These are phyloP conservation scores for Prionailurus bengalensis DNA, from an alignment of 2,113 vertebrate species.

Conservation along the genomic window DNA sequence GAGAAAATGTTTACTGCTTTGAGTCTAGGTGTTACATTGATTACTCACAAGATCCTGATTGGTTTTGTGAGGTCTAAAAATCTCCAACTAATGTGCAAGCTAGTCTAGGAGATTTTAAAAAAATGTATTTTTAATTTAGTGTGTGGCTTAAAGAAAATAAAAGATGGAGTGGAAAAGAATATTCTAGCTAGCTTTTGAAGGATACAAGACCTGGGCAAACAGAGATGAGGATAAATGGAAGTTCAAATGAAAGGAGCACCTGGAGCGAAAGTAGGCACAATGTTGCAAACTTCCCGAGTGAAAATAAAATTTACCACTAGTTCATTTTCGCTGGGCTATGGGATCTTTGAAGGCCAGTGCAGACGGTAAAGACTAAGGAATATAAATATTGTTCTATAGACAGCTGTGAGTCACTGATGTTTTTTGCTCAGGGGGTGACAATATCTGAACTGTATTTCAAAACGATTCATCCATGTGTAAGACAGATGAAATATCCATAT, in stretches of 20 bases:
- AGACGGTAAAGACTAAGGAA: neutral
- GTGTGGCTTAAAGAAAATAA: neutral
- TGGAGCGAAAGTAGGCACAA: neutral
- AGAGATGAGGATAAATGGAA: neutral
- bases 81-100: neutral
- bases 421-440: neutral
- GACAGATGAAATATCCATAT: neutral
- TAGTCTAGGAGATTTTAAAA: neutral
- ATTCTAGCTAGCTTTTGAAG: neutral
- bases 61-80: neutral
- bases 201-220: neutral
- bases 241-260: neutral
- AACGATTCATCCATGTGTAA: neutral
- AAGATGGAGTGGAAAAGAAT: neutral
- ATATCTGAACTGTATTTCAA: neutral
- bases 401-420: neutral
- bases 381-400: neutral
- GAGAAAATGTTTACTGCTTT: slow-evolving; percentile 30
- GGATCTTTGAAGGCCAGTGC: neutral
- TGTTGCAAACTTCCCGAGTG: neutral
- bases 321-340: neutral
- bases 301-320: neutral
- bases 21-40: neutral
- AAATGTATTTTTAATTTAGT: neutral
- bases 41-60: neutral